Conservation (phyloP, 1,140 invertebrate genomes). For the Nephotettix cincticeps region DNA sequence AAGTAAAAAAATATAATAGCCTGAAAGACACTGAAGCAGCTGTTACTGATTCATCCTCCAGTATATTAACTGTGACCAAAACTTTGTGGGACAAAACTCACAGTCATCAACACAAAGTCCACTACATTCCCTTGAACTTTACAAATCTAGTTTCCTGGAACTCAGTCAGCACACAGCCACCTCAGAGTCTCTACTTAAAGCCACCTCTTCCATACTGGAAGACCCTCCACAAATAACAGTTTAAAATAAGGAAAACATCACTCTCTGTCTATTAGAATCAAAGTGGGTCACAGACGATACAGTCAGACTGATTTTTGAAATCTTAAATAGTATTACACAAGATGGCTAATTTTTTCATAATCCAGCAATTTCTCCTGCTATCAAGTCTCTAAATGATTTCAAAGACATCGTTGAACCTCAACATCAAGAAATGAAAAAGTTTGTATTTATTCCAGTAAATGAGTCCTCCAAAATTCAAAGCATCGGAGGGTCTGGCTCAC, state of each 20-base stretch:
- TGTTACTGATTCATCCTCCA: too few relatives aligned
- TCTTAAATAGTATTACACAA: background rate
- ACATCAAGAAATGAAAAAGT: background rate
- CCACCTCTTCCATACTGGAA: too few relatives aligned
- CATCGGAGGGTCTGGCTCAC: background rate
- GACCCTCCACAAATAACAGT: too few relatives aligned
- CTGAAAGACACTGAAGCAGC: too few relatives aligned
- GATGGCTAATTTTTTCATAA: background rate
- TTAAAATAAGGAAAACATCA: background rate
- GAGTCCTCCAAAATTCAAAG: background rate
- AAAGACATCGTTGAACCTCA: background rate
- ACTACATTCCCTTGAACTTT: too few relatives aligned
- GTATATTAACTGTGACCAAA: too few relatives aligned
- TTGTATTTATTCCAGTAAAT: conserved; percentile 4
- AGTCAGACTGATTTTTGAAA: background rate
- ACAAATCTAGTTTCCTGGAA: too few relatives aligned
- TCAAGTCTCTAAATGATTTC: background rate
- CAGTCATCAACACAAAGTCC: too few relatives aligned
- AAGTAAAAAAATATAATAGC: too few relatives aligned
- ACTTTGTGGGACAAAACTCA: too few relatives aligned
- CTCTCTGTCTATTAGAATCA: background rate
- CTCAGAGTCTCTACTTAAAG: too few relatives aligned
- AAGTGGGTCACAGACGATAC: conserved; percentile 11
- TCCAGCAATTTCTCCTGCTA: background rate
- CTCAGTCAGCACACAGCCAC: too few relatives aligned